Evolutionary conservation across 1,140 invertebrate species (phyloP).

Genomic region (Lepidurus couesii): DNA sequence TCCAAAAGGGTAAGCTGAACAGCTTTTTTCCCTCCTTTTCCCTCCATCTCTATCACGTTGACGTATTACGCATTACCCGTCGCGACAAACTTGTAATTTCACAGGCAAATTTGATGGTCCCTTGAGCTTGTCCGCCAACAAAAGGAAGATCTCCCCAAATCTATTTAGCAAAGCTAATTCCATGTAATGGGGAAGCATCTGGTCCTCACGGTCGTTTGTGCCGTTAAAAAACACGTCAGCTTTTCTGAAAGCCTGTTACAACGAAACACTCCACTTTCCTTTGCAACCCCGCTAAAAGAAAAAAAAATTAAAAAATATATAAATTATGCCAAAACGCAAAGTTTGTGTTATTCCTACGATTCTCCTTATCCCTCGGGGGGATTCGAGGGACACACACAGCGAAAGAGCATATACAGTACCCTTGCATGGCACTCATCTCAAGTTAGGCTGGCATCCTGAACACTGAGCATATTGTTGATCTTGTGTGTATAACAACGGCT

Average conservation of each 20-base stretch:
- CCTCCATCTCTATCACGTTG: not conserved
- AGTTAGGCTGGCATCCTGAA: slow-evolving; percentile 9
- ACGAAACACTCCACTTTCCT: not conserved
- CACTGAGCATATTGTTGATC: slow-evolving; percentile 18
- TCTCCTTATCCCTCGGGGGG: not conserved
- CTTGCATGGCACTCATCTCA: not conserved
- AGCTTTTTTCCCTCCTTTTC: too few species aligned
- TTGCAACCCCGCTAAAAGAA: not conserved
- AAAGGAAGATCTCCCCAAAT: slow-evolving; percentile 10
- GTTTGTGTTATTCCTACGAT: not conserved
- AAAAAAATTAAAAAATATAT: not conserved
- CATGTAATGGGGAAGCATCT: slow-evolving; percentile 15
- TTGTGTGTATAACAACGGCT: slow-evolving; percentile 22
- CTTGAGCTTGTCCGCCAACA: not conserved
- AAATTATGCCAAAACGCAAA: not conserved
- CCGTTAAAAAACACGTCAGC: not conserved
- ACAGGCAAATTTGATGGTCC: not conserved
- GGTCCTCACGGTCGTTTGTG: not conserved
- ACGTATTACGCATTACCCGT: slow-evolving; percentile 2
- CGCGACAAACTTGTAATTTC: not conserved
- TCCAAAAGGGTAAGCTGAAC: too few species aligned
- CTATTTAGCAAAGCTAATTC: slow-evolving; percentile 11
- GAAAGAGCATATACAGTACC: too few species aligned
- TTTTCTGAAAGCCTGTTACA: not conserved
- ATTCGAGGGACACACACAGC: not conserved